Percentiles rank a stretch among this genome's conserved stretches.
Evolutionary conservation across 2,888 invertebrate species (phyloP).

Genomic region (Tipula helvola): DNA sequence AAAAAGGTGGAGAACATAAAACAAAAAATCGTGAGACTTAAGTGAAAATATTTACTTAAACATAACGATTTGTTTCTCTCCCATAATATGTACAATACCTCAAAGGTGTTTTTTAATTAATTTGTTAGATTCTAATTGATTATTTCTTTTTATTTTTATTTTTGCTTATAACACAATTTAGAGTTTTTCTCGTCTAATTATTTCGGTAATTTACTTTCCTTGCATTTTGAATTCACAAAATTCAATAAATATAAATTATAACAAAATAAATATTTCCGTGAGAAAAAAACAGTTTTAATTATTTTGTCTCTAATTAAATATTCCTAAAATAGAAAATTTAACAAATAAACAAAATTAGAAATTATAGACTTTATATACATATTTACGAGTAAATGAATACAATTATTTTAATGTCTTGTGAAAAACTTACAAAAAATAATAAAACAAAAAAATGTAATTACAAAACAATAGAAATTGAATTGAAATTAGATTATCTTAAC

Average conservation of each 20-base stretch:
- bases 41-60: neutral
- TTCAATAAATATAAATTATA: neutral
- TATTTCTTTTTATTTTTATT: neutral
- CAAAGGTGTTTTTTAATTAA: neutral
- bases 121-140: neutral
- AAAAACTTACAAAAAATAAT: neutral
- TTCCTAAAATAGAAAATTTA: neutral
- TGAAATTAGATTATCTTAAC: neutral
- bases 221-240: neutral
- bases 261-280: neutral
- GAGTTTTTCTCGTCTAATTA: neutral
- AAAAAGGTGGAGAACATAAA: neutral
- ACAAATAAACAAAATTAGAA: neutral
- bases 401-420: neutral
- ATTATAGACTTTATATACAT: neutral
- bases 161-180: neutral
- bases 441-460: neutral
- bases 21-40: neutral
- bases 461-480: neutral
- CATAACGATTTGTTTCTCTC: neutral
- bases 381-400: neutral
- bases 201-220: neutral
- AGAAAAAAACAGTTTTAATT: neutral
- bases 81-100: neutral
- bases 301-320: neutral